A percentile compares a stretch with the other conserved stretches of the same genome.
Evolutionary conservation across 37 sponge, comb jelly and placozoan species (phyloP).

Genomic region (Dysidea cf. avara): DNA sequence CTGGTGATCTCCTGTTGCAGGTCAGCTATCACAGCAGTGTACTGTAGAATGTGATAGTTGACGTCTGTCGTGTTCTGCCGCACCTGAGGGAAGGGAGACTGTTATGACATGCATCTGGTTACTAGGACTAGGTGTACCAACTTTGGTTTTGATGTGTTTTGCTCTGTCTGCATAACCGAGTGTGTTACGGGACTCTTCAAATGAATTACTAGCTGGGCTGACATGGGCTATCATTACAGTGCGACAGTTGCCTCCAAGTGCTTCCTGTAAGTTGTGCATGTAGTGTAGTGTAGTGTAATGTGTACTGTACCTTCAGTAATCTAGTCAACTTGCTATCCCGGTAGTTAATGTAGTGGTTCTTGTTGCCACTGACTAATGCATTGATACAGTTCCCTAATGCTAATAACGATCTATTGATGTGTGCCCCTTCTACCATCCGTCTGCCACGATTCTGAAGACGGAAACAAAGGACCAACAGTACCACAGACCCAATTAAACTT

Average conservation of each 20-base stretch:
- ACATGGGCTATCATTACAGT: constrained; percentile 91
- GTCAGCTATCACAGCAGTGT: constrained; percentile 67
- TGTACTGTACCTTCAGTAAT: constrained; percentile 50
- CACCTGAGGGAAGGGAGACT: constrained; percentile 14
- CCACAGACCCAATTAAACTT: no score
- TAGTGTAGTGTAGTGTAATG: not conserved
- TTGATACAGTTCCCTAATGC: constrained; percentile 93
- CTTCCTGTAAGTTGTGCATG: constrained; percentile 31
- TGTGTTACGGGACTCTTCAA: constrained; percentile 85
- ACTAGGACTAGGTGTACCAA: constrained; percentile 13
- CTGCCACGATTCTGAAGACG: constrained; percentile 74
- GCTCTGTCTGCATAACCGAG: constrained; percentile 80
- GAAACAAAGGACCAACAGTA: not conserved
- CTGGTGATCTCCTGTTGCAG: constrained; percentile 32
- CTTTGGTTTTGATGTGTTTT: constrained; percentile 81
- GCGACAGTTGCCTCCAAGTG: constrained; percentile 78
- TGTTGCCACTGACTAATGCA: constrained; percentile 54
- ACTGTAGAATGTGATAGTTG: constrained; percentile 71
- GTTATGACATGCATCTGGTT: not conserved
- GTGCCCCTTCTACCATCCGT: constrained; percentile 85
- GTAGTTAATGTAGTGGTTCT: constrained; percentile 68
- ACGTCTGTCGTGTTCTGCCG: constrained; percentile 65
- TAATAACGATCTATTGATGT: constrained; percentile 88
- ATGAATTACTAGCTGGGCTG: constrained; percentile 66
- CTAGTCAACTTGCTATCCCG: constrained; percentile 88